Base-by-base conservation (phyloP, 2,113 vertebrate genomes). In the Oreochromis niloticus region DNA sequence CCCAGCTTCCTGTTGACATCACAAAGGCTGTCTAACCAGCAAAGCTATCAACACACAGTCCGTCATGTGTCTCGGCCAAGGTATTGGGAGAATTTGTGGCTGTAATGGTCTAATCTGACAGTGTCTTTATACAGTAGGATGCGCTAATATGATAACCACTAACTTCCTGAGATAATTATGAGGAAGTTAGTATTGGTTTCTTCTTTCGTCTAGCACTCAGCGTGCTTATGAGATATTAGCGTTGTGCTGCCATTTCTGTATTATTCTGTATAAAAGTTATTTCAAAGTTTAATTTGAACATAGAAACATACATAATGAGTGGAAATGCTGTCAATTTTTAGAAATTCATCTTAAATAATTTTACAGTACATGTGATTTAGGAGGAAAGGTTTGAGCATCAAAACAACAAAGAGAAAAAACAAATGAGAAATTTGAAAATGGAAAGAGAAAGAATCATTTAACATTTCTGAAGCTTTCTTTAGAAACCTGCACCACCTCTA, bases 71-170 rank as follows among this genome's bases (percentile, higher is more conserved):
- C 57, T 43, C 57, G 4, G 11, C 32, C 57, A 80, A 41, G 13
- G 3, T 59, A 68, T 50, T 4, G 3, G 7, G 12, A 84, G 52
- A 78, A 85, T 24, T 50, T 17, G 7, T 5, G 12, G 48, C 43
- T 79, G 1, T 24, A 24, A 9, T 14, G 11, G 8, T 6, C 1
- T 52, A 46, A 27, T 80, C 48, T 22, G 78, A 55, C 27, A 10
- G 27, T 32, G 56, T 59, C 0, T 17, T 32, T 16, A 9, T 0
- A 63, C 59, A 34, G 30, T 1, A 10, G 30, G 57, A 61, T 1
- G 0, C 0, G 1, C 16, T 34, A 63, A 63, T 63, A 19, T 34
- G 16, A 34, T 0, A 34, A 4, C 57, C 16, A 34, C 0, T 10
- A 46, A 17, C 68, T 27, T 0, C 22, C 41, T 7, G 68, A 73